Conservation (phyloP, 2,797 vertebrate genomes). For the Channa striata region DNA sequence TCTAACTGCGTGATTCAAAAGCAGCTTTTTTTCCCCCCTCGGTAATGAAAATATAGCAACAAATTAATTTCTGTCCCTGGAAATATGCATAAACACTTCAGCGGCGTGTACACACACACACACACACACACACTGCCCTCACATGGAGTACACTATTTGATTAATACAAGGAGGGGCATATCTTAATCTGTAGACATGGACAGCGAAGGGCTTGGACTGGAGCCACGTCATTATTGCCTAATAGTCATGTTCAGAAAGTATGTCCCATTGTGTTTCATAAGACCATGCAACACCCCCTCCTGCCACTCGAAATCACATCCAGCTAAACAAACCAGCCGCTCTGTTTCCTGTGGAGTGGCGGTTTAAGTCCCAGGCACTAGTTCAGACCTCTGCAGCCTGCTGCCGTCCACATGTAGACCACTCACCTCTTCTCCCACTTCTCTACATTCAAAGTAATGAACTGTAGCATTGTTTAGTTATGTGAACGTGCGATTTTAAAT, state of each 20-base stretch:
- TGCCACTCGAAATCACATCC: conserved; percentile 86
- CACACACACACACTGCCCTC: conserved; percentile 60
- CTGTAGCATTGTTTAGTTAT: conserved; percentile 81
- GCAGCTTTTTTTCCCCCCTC: conserved; percentile 5
- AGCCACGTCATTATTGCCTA: conserved; percentile 86
- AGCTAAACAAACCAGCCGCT: conserved; percentile 86
- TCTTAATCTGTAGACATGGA: conserved; percentile 81
- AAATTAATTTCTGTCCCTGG: background rate
- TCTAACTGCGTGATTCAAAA: conserved; percentile 19
- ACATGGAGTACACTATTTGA: conserved; percentile 73
- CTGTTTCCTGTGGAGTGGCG: conserved; percentile 82
- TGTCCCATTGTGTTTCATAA: conserved; percentile 84
- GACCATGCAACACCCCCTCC: conserved; percentile 83
- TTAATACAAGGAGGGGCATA: conserved; percentile 78
- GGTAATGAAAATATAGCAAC: conserved; percentile 31
- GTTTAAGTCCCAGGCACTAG: conserved; percentile 85
- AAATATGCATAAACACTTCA: conserved; percentile 36
- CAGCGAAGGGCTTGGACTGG: conserved; percentile 77
- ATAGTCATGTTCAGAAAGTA: conserved; percentile 84
- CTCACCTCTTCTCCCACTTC: conserved; percentile 73
- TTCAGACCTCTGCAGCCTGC: conserved; percentile 86
- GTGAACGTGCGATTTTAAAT: conserved; percentile 84
- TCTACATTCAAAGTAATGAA: conserved; percentile 78
- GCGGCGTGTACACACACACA: conserved; percentile 58
- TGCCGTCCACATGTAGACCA: conserved; percentile 87